phyloP scores from a whole-genome alignment of 2,888 invertebrate species.

The Drosophila demipolita region DNA sequence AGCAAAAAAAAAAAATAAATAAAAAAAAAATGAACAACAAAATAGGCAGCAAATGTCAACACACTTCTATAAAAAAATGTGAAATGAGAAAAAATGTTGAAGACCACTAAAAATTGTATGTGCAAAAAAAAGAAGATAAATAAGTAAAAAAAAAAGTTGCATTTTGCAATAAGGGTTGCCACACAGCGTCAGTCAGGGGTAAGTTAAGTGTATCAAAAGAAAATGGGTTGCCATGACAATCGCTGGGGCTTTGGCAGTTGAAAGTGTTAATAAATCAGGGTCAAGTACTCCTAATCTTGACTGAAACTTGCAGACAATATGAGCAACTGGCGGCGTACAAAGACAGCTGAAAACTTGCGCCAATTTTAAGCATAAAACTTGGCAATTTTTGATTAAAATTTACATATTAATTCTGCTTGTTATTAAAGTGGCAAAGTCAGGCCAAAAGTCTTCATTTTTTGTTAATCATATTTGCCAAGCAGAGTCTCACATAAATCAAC shows the following conservation, averaged over 20 bases:
- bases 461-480: neutral
- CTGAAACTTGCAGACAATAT: conserved; percentile 8
- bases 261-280: conserved; percentile 31
- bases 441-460: neutral
- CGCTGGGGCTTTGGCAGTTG: neutral
- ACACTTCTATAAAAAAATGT: conserved; percentile 22
- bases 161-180: conserved; percentile 24
- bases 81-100: conserved; percentile 23
- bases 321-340: conserved; percentile 1
- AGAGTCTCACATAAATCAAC: neutral
- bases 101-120: conserved; percentile 10
- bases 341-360: conserved; percentile 3
- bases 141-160: conserved; percentile 45
- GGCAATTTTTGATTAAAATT: neutral
- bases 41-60: conserved; percentile 49
- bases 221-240: conserved; percentile 32
- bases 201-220: conserved; percentile 8
- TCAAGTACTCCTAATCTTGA: conserved; percentile 41
- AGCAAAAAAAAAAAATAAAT: conserved; percentile 24
- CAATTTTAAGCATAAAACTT: neutral
- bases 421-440: neutral
- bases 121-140: conserved; percentile 34
- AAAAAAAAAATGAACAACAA: conserved; percentile 32
- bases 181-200: neutral
- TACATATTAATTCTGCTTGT: neutral